Conservation (phyloP, 2,113 vertebrate genomes). For the Rhadina sibilatrix region DNA sequence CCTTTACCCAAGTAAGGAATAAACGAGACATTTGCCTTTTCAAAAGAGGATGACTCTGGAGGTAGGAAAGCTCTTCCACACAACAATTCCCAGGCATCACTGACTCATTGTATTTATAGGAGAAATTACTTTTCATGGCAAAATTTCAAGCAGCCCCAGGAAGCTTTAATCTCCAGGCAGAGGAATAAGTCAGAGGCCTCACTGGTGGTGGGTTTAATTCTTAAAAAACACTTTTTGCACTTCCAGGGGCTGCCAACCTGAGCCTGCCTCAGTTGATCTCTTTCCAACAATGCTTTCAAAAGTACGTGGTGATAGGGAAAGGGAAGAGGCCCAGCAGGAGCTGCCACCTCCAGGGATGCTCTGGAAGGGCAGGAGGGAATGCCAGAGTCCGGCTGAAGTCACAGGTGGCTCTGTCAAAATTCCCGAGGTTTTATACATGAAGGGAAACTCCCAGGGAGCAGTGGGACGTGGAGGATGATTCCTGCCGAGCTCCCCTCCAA, state of each 20-base stretch:
- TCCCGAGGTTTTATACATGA: neutral
- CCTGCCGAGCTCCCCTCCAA: neutral
- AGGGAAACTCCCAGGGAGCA: neutral
- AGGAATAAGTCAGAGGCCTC: neutral
- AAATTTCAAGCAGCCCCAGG: neutral
- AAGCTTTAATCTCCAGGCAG: neutral
- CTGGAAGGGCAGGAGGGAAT: neutral
- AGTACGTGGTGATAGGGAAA: neutral
- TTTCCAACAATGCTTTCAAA: neutral
- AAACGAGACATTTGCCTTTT: neutral
- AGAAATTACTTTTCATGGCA: neutral
- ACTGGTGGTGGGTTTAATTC: neutral
- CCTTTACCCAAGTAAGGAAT: neutral
- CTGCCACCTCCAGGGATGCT: neutral
- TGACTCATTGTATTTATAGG: neutral
- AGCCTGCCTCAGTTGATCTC: neutral
- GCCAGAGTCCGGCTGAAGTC: neutral
- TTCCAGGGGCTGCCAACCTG: neutral
- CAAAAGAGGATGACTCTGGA: neutral
- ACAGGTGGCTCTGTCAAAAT: neutral
- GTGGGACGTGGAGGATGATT: fast-evolving
- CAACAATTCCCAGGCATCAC: neutral
- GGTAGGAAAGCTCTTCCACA: neutral
- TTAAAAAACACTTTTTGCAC: neutral
- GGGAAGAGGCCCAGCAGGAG: neutral